phyloP scores from a whole-genome alignment of 2,888 invertebrate species.

The Drosophila kokeensis region DNA sequence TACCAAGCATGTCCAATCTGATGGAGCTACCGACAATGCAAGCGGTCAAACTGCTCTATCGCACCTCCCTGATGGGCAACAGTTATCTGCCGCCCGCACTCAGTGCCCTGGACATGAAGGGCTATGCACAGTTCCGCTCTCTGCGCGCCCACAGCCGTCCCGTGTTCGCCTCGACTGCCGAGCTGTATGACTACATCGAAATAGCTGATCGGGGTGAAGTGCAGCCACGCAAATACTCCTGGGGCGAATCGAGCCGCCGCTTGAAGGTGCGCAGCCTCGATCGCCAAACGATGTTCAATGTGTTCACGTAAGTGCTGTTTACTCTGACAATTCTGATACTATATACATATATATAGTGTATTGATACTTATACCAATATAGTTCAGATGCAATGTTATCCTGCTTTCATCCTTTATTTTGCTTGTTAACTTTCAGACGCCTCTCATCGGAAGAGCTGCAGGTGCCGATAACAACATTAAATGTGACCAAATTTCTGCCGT shows the following conservation, averaged over 20 bases:
- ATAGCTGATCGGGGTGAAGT: slow-evolving; percentile 70
- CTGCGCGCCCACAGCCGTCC: slow-evolving; percentile 89
- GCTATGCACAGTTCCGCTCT: slow-evolving; percentile 90
- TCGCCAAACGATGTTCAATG: slow-evolving; percentile 79
- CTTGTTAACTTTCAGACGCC: slow-evolving; percentile 55
- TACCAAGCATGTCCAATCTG: slow-evolving; percentile 93
- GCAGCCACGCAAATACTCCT: slow-evolving; percentile 78
- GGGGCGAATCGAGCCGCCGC: slow-evolving; percentile 82
- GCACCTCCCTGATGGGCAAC: slow-evolving; percentile 81
- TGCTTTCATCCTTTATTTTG: background rate
- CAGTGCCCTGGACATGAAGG: slow-evolving; percentile 91
- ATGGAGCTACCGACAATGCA: slow-evolving; percentile 85
- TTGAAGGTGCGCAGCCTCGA: slow-evolving; percentile 84
- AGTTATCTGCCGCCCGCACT: slow-evolving; percentile 85
- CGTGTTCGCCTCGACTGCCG: slow-evolving; percentile 88
- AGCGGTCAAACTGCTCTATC: slow-evolving; percentile 67
- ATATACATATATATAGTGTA: background rate
- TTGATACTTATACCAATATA: background rate
- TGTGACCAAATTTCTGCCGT: slow-evolving; percentile 82
- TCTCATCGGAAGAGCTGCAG: slow-evolving; percentile 82
- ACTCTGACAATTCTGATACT: background rate
- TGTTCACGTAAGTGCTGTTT: slow-evolving; percentile 74
- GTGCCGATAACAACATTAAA: slow-evolving; percentile 82
- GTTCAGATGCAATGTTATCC: background rate
- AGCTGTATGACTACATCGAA: slow-evolving; percentile 86